Base-by-base conservation (phyloP, 2,888 invertebrate species). In the Leucoptera coffeella region DNA sequence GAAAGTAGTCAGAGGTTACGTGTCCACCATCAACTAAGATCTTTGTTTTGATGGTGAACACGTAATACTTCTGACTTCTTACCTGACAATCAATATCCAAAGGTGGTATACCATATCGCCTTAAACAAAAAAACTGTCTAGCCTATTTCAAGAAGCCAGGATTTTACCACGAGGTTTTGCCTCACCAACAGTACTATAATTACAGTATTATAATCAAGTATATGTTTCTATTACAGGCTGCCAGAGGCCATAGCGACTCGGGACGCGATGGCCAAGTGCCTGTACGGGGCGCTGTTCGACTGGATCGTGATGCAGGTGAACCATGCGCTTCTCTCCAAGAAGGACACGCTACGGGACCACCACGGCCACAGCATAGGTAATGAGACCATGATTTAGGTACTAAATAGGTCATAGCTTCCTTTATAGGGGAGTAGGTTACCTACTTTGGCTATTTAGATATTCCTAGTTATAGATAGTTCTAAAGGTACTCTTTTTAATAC, bases 261-360 rank as follows among this genome's bases (percentile, higher is more conserved):
- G 21, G 93, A 95, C 62, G 94, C 95, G 2, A 89, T 95, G 84
- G 94, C 95, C 1, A 96, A 95, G 58, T 95, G 94, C 65, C 69
- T 96, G 30, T 96, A 96, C 55, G 93, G 93, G 39, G 92, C 94
- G 36, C 71, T 96, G 32, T 95, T 96, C 62, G 94, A 95, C 65
- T 96, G 94, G 94, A 96, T 95, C 42, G 95, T 96, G 29, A 78
- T 94, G 48, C 92, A 94, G 65, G 89, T 93, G 31, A 94, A 95
- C 64, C 92, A 94, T 52, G 93, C 94, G 29, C 69, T 95, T 41
- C 75, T 95, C 30, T 86, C 91, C 21, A 92, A 93, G 59, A 89
- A 91, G 53, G 91, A 92, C 49, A 82, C 85, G 12, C 65, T 85
- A 3, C 58, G 84, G 35, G 90, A 91, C 50, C 90, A 90, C 55